Base-by-base conservation (phyloP, 2,888 invertebrate genomes). In the Amblyjoppa proteus region DNA sequence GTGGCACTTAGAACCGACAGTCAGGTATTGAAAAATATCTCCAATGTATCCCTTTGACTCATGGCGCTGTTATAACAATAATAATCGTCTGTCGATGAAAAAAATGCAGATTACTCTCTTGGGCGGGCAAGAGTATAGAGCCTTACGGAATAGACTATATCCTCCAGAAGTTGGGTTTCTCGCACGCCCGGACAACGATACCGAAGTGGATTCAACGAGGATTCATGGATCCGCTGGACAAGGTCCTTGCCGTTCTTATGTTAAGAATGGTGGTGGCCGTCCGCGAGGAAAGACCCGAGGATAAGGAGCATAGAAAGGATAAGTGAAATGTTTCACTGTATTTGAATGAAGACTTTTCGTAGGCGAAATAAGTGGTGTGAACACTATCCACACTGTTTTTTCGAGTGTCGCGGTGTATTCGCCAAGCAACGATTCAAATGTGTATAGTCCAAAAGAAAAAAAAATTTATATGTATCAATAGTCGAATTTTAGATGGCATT, bases 141-240 rank as follows among this genome's bases (percentile, higher is more conserved):
- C 99, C 99, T 0, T 99, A 99, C 92, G 99, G 99, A 75, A 98
- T 99, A 86, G 99, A 99, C 95, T 99, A 99, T 94, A 99, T 99
- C 92, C 96, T 99, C 74, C 99, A 99, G 95, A 99, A 99, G 95
- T 95, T 99, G 61, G 99, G 99, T 68, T 99, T 99, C 94, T 97
- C 98, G 84, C 99, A 99, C 95, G 99, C 99, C 13, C 96, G 99
- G 88, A 98, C 98, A 88, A 99, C 99, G 81, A 99, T 99, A 93
- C 99, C 99, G 82, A 99, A 99, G 95, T 99, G 99, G 99, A 96
- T 99, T 95, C 99, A 99, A 94, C 96, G 99, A 79, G 99, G 99
- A 16, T 97, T 99, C 90, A 98, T 99, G 96, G 99, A 99, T 95
- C 99, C 99, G 0, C 95, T 99, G 78, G 99, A 99, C 95, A 98